Base-by-base conservation (phyloP, 2,113 vertebrate species). In the Poeciliopsis occidentalis region DNA sequence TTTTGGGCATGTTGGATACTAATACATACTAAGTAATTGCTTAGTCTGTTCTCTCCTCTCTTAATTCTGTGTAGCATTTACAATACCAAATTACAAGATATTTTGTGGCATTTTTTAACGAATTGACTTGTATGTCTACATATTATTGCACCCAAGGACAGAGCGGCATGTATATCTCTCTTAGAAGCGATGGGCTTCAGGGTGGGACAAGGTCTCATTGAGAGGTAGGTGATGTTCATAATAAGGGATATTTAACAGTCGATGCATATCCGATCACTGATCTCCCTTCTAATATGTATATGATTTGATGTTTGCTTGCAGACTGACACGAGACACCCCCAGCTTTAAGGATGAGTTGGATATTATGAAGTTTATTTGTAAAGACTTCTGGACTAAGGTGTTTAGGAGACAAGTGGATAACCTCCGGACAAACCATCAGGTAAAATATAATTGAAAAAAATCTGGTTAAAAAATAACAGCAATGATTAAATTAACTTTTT, bases 351-450 rank as follows among this genome's bases (percentile, higher is more conserved):
- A 96, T 72, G 96, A 97, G 73, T 81, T 97, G 84, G 96, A 97
- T 29, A 66, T 94, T 7, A 94, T 97, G 91, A 96, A 96, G 89
- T 97, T 97, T 66, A 67, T 97, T 30, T 97, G 96, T 83, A 96
- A 95, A 89, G 96, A 97, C 76, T 95, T 96, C 81, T 97, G 96
- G 96, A 95, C 85, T 2, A 93, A 94, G 3, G 80, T 95, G 37
- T 97, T 96, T 90, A 94, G 88, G 60, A 96, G 96, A 82, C 96
- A 97, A 88, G 90, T 95, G 12, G 96, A 95, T 87, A 95, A 96
- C 84, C 94, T 96, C 30, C 87, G 96, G 81, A 96, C 96, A 60
- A 96, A 96, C 83, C 96, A 97, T 76, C 96, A 97, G 96, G 96
- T 97, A 81, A 73, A 71, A 29, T 3, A 0, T 29, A 39, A 32